phyloP scores from a whole-genome alignment of 2,888 invertebrate species.

The Rhamphomyia laevipes region DNA sequence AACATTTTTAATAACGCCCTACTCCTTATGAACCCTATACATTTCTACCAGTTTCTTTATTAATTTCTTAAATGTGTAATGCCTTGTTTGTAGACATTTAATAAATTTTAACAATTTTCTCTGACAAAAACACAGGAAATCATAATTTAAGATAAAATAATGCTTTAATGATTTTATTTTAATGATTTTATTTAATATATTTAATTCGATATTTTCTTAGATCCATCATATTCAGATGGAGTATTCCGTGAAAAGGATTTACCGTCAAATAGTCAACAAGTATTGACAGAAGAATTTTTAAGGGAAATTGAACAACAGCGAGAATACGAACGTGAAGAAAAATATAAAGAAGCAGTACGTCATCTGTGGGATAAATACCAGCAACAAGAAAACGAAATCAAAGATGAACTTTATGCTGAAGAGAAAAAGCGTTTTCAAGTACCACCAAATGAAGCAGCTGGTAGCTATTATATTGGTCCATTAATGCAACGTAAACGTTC shows the following conservation, averaged over 20 bases:
- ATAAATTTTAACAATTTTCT: no score
- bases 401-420: slow-evolving; percentile 28
- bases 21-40: no score
- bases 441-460: slow-evolving; percentile 3
- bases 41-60: no score
- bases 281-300: slow-evolving; percentile 33
- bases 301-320: slow-evolving; percentile 34
- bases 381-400: slow-evolving; percentile 31
- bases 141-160: no score
- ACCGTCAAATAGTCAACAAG: slow-evolving; percentile 21
- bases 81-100: no score
- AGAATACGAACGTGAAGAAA: slow-evolving; percentile 31
- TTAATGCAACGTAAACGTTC: slow-evolving; percentile 34
- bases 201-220: slow-evolving; percentile 13
- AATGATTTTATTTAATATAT: no score
- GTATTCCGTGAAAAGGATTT: slow-evolving; percentile 27
- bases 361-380: slow-evolving; percentile 35
- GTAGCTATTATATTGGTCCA: slow-evolving; percentile 15
- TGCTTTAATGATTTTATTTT: no score
- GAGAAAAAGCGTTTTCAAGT: slow-evolving; percentile 23
- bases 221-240: slow-evolving; percentile 19
- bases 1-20: no score
- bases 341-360: slow-evolving; percentile 30
- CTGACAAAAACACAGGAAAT: no score
- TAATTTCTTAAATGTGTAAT: no score